Conservation (phyloP, 2,797 vertebrate genomes). For the Xenopus petersii region DNA sequence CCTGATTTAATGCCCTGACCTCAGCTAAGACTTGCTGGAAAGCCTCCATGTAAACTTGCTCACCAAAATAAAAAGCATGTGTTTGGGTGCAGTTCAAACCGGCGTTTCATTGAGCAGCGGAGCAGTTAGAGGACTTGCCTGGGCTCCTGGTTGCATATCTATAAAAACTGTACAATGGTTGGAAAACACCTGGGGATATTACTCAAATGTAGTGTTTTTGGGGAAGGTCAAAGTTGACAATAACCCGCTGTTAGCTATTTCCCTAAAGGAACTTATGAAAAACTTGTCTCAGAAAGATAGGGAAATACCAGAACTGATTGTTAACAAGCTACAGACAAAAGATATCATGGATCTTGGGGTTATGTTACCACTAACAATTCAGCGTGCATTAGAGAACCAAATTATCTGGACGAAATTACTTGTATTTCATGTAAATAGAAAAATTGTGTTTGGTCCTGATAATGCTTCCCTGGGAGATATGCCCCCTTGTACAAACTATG, state of each 20-base stretch:
- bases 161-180: conserved; percentile 45
- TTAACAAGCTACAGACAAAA: conserved; percentile 36
- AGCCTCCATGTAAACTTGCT: conserved; percentile 43
- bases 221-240: conserved; percentile 38
- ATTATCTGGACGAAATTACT: neutral
- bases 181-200: conserved; percentile 45
- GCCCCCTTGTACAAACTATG: too few species aligned
- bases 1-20: conserved; percentile 28
- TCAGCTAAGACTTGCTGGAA: conserved; percentile 40
- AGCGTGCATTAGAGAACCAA: conserved; percentile 1
- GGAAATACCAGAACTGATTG: conserved; percentile 46
- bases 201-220: conserved; percentile 38
- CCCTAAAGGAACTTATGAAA: conserved; percentile 44
- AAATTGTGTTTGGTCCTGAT: neutral
- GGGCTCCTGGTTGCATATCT: conserved; percentile 42
- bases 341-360: conserved; percentile 11
- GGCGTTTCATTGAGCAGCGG: conserved; percentile 37
- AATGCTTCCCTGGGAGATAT: neutral
- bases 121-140: conserved; percentile 32
- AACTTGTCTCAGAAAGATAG: conserved; percentile 46
- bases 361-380: conserved; percentile 34
- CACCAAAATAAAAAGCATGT: conserved; percentile 47
- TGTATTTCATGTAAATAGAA: neutral
- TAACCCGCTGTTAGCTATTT: conserved; percentile 48
- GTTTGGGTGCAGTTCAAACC: conserved; percentile 41